Conservation (phyloP, 23 tunicate species). For the Trididemnum nubilum region DNA sequence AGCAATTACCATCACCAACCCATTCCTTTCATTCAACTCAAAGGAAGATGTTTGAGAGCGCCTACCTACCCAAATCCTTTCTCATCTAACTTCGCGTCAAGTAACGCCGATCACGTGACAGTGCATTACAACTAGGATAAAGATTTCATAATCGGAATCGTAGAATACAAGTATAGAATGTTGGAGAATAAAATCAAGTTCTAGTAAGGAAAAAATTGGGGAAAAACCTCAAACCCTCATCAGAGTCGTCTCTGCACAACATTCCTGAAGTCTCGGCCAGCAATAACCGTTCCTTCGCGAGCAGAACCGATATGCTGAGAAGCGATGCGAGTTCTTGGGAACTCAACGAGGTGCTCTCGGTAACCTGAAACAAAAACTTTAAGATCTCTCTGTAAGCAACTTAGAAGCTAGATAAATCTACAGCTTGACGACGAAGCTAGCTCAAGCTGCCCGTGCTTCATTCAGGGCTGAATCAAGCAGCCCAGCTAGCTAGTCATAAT, state of each 20-base stretch:
- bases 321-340: slow-evolving; percentile 79
- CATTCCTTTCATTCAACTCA: no score
- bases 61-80: no score
- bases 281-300: slow-evolving; percentile 81
- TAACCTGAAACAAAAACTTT: slow-evolving; percentile 33
- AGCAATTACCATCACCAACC: no score
- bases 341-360: slow-evolving; percentile 57
- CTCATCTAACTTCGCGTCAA: no score
- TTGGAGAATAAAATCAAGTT: no score
- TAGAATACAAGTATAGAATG: no score
- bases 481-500: no score
- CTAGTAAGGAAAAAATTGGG: slow-evolving; percentile 58
- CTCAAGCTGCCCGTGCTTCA: background rate
- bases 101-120: no score
- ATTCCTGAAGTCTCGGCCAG: slow-evolving; percentile 60
- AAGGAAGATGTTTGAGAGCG: no score
- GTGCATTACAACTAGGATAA: no score
- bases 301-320: slow-evolving; percentile 68
- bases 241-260: slow-evolving; percentile 82
- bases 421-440: background rate
- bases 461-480: background rate
- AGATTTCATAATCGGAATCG: no score
- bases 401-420: background rate
- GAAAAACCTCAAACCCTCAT: slow-evolving; percentile 82
- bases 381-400: background rate